phyloP scores from a whole-genome alignment of 1,140 invertebrate genomes.

The Pygmarrhopalites habei region DNA sequence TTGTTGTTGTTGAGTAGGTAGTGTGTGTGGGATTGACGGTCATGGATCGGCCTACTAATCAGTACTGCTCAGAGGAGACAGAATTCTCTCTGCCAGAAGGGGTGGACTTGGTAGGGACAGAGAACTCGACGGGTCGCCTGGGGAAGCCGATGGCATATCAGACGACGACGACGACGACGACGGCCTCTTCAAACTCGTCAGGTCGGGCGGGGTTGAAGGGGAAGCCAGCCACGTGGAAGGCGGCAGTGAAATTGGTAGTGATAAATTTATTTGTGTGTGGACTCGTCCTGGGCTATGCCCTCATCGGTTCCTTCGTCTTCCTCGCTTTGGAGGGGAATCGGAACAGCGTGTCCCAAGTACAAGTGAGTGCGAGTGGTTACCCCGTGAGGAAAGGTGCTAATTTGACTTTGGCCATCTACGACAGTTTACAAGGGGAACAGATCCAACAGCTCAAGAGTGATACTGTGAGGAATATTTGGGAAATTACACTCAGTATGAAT shows the following conservation, averaged over 20 bases:
- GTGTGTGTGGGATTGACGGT: too few relatives aligned
- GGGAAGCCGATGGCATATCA: too few relatives aligned
- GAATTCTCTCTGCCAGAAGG: slow-evolving; percentile 39
- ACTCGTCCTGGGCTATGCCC: slow-evolving; percentile 78
- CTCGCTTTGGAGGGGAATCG: slow-evolving; percentile 74
- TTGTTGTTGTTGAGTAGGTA: too few relatives aligned
- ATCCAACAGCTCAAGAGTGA: slow-evolving; percentile 43
- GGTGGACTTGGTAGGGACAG: slow-evolving; percentile 37
- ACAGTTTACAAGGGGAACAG: slow-evolving; percentile 32
- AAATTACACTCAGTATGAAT: slow-evolving; percentile 86
- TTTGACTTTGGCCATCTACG: slow-evolving; percentile 26
- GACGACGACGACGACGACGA: slow-evolving; percentile 4
- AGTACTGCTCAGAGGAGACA: slow-evolving; percentile 36
- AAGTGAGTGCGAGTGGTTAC: slow-evolving; percentile 43
- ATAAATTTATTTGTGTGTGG: slow-evolving; percentile 82
- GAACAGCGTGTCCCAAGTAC: slow-evolving; percentile 53
- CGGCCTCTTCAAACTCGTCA: not conserved
- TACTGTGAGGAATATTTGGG: slow-evolving; percentile 85
- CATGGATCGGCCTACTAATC: slow-evolving; percentile 34
- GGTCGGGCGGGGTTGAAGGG: slow-evolving; percentile 13
- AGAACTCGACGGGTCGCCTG: slow-evolving; percentile 12
- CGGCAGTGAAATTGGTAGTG: slow-evolving; percentile 43
- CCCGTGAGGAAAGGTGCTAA: slow-evolving; percentile 34
- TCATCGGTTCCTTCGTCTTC: slow-evolving; percentile 88
- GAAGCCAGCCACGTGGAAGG: slow-evolving; percentile 28